Evolutionary conservation across 2,888 invertebrate species (phyloP).

Genomic region (Gastrophysa polygoni): DNA sequence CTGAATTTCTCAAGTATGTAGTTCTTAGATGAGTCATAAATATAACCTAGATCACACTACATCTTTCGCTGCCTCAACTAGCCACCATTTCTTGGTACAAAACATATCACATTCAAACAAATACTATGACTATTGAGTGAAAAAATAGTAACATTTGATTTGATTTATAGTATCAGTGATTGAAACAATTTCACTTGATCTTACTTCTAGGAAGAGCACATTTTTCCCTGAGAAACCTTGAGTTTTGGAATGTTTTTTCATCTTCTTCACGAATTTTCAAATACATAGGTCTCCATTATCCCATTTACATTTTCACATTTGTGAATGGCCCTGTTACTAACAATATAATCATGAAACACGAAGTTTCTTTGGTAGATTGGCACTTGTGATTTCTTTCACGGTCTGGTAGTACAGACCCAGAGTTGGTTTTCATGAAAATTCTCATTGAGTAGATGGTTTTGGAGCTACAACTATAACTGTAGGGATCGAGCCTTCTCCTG

Average conservation of each 20-base stretch:
- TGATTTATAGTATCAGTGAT: too few species aligned
- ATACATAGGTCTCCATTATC: too few species aligned
- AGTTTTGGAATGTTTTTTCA: too few species aligned
- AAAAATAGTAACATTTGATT: not conserved
- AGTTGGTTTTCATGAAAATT: not conserved
- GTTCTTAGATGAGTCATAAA: too few species aligned
- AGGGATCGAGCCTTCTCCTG: conserved; percentile 26
- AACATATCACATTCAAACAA: not conserved
- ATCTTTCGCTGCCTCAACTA: not conserved
- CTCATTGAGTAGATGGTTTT: conserved; percentile 6
- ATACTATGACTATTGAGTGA: not conserved
- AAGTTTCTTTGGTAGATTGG: not conserved
- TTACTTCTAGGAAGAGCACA: too few species aligned
- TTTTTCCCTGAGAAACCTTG: too few species aligned
- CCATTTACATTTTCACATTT: too few species aligned
- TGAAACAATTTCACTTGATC: too few species aligned
- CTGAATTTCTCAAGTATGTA: too few species aligned
- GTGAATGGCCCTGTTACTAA: too few species aligned
- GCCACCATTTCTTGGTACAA: not conserved
- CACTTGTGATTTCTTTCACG: not conserved
- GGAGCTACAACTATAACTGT: conserved; percentile 21
- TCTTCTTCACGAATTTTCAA: too few species aligned
- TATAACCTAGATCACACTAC: conserved; percentile 16
- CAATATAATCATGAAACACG: too few species aligned
- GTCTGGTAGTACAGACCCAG: not conserved